A percentile compares a stretch with the other conserved stretches of the same genome.
These are phyloP conservation scores for Potorous gilbertii DNA, from an alignment of 2,797 vertebrate genomes.

Conservation along the genomic window DNA sequence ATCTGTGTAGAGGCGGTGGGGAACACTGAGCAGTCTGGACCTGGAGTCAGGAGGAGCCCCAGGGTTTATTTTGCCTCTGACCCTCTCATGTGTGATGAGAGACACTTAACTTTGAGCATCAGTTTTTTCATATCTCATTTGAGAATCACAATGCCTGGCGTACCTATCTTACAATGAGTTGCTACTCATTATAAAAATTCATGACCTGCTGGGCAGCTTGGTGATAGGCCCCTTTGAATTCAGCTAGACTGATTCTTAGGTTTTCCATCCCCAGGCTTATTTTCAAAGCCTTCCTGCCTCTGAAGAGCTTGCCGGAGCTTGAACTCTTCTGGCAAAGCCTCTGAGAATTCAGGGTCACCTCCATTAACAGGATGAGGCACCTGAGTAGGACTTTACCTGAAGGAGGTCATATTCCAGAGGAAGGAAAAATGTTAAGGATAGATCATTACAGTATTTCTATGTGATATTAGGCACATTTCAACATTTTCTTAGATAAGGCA, in stretches of 20 bases:
- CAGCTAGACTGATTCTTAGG: neutral
- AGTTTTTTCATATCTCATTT: neutral
- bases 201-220: neutral
- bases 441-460: neutral
- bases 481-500: neutral
- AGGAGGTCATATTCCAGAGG: neutral
- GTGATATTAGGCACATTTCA: neutral
- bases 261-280: neutral
- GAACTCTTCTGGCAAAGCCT: neutral
- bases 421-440: neutral
- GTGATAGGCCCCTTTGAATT: neutral
- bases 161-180: neutral
- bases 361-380: neutral
- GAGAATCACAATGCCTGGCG: neutral
- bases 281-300: neutral
- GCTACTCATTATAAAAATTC: neutral
- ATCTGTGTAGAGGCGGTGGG: neutral
- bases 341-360: neutral
- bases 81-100: neutral
- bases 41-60: neutral
- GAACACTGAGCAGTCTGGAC: neutral
- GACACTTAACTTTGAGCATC: neutral
- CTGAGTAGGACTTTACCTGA: neutral
- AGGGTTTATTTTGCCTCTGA: neutral
- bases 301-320: neutral